Evolutionary conservation across 2,113 vertebrate species (phyloP).

Genomic region (Fregetta grallaria): DNA sequence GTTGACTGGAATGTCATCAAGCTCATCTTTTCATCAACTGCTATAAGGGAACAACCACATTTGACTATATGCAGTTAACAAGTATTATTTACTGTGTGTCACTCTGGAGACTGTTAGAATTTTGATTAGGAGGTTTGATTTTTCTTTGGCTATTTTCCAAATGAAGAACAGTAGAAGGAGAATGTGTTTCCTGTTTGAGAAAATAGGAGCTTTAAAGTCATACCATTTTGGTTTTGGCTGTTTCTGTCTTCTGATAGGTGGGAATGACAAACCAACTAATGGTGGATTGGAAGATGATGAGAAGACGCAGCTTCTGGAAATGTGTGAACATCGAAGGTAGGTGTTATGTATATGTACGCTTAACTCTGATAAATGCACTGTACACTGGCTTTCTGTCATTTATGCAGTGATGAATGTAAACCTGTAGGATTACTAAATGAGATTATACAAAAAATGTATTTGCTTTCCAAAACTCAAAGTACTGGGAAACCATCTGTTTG

Average conservation of each 20-base stretch:
- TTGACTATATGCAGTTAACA: not conserved
- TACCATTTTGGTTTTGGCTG: not conserved
- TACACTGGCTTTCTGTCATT: not conserved
- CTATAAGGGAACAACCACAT: not conserved
- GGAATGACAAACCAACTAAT: not conserved
- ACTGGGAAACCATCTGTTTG: not conserved
- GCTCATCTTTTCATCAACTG: not conserved
- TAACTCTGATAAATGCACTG: not conserved
- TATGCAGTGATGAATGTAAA: not conserved
- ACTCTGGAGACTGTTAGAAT: not conserved
- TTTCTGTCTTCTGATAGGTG: constrained; percentile 40
- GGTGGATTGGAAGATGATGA: not conserved
- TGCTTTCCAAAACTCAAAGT: not conserved
- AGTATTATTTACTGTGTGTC: not conserved
- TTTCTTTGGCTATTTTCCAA: not conserved
- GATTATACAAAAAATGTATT: not conserved
- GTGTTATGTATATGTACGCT: not conserved
- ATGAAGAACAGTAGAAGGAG: not conserved
- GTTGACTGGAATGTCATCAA: not conserved
- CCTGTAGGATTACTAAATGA: not conserved
- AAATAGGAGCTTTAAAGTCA: not conserved
- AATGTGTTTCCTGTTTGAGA: not conserved
- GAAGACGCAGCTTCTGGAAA: constrained; percentile 49
- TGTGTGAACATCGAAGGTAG: constrained; percentile 70
- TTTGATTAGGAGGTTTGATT: not conserved